Evolutionary conservation across 2,113 vertebrate species (phyloP).

Genomic region (Melanerpes formicivorus): DNA sequence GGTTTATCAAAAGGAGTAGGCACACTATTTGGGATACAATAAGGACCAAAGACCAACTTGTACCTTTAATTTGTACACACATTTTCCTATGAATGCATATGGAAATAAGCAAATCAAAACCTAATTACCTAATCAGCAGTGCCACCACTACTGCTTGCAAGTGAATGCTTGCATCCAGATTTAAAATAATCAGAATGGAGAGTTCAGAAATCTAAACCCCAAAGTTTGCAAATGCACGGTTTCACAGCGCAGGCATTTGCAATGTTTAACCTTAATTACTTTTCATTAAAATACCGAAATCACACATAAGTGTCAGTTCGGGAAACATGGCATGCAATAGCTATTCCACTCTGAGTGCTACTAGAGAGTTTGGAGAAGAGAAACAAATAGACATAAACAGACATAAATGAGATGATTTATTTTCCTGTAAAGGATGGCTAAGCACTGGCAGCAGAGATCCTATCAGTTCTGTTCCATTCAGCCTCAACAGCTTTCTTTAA

Average conservation of each 20-base stretch:
- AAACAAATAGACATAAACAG: neutral
- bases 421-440: neutral
- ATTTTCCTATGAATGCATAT: neutral
- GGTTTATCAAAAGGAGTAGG: neutral
- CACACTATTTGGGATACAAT: neutral
- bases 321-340: neutral
- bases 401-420: neutral
- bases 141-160: neutral
- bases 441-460: neutral
- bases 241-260: fast-evolving
- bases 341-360: neutral
- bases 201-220: neutral
- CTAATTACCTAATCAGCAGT: neutral
- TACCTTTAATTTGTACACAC: neutral
- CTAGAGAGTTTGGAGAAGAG: neutral
- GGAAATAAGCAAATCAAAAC: neutral
- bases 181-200: neutral
- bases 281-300: neutral
- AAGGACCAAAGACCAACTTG: neutral
- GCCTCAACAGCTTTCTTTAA: neutral
- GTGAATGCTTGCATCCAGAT: neutral
- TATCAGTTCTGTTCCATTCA: neutral
- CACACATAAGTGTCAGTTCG: neutral
- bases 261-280: neutral
- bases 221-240: neutral